Conservation (phyloP, 2,113 vertebrate species). For the Apeltes quadracus region DNA sequence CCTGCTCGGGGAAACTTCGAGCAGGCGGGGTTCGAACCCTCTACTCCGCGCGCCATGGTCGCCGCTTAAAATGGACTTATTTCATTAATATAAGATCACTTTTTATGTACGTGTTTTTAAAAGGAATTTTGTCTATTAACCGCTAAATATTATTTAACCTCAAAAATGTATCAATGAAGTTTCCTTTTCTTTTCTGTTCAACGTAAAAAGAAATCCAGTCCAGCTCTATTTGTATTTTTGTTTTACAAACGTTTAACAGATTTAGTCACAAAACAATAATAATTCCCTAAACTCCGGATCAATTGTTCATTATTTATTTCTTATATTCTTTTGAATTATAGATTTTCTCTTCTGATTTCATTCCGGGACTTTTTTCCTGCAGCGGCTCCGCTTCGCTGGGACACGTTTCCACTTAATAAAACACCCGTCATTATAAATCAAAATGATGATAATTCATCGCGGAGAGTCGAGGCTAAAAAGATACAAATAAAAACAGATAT, state of each 20-base stretch:
- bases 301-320: not conserved
- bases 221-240: not conserved
- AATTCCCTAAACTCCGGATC: not conserved
- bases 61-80: too few species aligned
- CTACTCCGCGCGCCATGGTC: too few species aligned
- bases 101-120: not conserved
- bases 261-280: not conserved
- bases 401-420: too few species aligned
- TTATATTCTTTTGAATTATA: not conserved
- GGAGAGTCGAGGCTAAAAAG: not conserved
- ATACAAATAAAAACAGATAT: not conserved
- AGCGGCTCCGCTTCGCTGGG: not conserved
- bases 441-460: too few species aligned
- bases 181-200: not conserved
- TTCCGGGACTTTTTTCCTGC: not conserved
- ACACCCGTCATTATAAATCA: not conserved
- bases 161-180: not conserved
- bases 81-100: too few species aligned
- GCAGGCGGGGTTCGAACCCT: too few species aligned
- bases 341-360: not conserved
- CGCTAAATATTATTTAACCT: not conserved
- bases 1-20: too few species aligned
- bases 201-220: not conserved
- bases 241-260: too few species aligned
- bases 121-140: not conserved